These are phyloP conservation scores for Schizaphis graminum DNA, from an alignment of 2,888 invertebrate species.

Conservation along the genomic window DNA sequence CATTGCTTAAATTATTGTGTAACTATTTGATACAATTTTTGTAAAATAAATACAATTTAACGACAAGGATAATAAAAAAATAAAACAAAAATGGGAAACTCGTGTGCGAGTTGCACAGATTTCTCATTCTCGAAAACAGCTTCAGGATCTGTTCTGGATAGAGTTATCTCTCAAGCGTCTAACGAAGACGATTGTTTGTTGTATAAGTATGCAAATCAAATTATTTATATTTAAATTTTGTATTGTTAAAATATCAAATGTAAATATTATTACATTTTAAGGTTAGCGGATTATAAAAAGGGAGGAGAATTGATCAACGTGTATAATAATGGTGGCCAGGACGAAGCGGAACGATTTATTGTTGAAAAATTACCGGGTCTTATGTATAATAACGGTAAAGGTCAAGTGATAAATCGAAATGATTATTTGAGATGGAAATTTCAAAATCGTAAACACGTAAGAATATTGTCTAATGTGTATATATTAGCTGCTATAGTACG, in stretches of 20 bases:
- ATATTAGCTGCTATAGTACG: background rate
- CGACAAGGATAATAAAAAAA: background rate
- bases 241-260: background rate
- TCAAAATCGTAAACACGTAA: constrained; percentile 83
- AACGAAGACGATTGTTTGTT: constrained; percentile 88
- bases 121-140: constrained; percentile 49
- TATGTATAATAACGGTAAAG: constrained; percentile 89
- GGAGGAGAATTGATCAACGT: constrained; percentile 92
- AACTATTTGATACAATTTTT: background rate
- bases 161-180: constrained; percentile 90
- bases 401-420: constrained; percentile 86
- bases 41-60: background rate
- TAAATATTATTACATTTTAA: background rate
- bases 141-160: constrained; percentile 84
- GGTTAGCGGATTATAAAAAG: constrained; percentile 90
- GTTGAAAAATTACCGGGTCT: constrained; percentile 88
- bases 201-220: constrained; percentile 74
- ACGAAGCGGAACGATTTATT: constrained; percentile 86
- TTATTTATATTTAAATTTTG: background rate
- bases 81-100: constrained; percentile 47
- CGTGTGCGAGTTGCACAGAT: constrained; percentile 40
- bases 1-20: background rate
- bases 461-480: background rate
- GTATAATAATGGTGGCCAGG: constrained; percentile 86
- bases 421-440: constrained; percentile 93